phyloP scores from a whole-genome alignment of 2,888 invertebrate species.

The Steinernema scapterisci region DNA sequence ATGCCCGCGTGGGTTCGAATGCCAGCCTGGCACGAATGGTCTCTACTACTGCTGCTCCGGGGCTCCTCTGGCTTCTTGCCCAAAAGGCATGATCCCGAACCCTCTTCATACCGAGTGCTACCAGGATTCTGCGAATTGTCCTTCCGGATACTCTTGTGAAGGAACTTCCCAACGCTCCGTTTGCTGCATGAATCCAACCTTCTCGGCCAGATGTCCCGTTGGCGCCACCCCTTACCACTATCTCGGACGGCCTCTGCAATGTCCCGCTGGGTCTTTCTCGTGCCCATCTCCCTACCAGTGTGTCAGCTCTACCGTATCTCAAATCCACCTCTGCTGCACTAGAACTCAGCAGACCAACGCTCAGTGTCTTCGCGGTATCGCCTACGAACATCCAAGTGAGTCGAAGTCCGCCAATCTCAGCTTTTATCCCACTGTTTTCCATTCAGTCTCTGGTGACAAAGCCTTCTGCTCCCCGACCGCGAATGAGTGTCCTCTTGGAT shows the following conservation, averaged over 20 bases:
- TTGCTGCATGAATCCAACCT: conserved; percentile 43
- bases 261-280: conserved; percentile 58
- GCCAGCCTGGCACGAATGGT: not conserved
- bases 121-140: conserved; percentile 64
- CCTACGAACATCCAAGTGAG: conserved; percentile 57
- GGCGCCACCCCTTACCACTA: conserved; percentile 60
- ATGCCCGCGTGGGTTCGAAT: not conserved
- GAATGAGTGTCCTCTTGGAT: conserved; percentile 54
- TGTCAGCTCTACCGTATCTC: conserved; percentile 43
- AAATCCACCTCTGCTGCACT: conserved; percentile 49
- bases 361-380: conserved; percentile 62
- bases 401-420: too few species aligned
- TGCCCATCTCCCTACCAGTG: conserved; percentile 57
- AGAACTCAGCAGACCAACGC: conserved; percentile 41
- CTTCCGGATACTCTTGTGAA: conserved; percentile 56
- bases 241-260: conserved; percentile 64
- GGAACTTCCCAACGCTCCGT: conserved; percentile 49
- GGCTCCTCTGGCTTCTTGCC: not conserved
- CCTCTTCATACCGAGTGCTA: conserved; percentile 51
- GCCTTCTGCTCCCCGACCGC: conserved; percentile 53
- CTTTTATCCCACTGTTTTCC: too few species aligned
- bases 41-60: not conserved
- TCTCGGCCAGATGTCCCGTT: conserved; percentile 55
- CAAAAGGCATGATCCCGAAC: not conserved
- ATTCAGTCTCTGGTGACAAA: conserved; percentile 39